Conservation (phyloP, 2,888 invertebrate species). For the Harpagoxenus sublaevis region DNA sequence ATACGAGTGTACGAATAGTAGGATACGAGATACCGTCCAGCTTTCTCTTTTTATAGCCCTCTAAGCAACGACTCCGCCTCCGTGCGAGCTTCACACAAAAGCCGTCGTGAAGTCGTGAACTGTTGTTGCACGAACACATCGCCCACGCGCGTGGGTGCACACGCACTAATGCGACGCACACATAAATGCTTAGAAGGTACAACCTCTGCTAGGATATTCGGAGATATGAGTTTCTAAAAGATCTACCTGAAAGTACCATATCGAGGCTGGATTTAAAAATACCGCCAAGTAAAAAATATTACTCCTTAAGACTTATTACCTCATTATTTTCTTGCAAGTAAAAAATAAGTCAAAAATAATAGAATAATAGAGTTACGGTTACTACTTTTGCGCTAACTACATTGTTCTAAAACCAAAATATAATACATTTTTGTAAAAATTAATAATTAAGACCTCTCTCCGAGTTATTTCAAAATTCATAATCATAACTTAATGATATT, state of each 20-base stretch:
- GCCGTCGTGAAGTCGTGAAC: slow-evolving; percentile 32
- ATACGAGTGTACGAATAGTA: slow-evolving; percentile 40
- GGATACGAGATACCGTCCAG: slow-evolving; percentile 68
- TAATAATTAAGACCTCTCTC: neutral
- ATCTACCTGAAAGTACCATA: slow-evolving; percentile 12
- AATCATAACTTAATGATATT: neutral
- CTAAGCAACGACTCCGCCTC: slow-evolving; percentile 77
- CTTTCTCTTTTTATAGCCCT: slow-evolving; percentile 84
- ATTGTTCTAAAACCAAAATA: too few species aligned
- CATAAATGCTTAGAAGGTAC: slow-evolving; percentile 18
- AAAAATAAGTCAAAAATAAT: neutral
- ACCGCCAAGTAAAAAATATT: neutral
- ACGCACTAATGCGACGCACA: slow-evolving; percentile 39
- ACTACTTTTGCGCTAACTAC: neutral
- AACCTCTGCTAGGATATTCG: slow-evolving; percentile 29
- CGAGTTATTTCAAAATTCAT: neutral
- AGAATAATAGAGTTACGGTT: neutral
- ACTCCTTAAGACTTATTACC: neutral
- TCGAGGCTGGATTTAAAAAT: neutral
- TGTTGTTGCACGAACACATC: slow-evolving; percentile 53
- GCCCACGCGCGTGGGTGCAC: slow-evolving; percentile 22
- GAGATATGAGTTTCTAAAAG: slow-evolving; percentile 12
- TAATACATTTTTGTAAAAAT: neutral
- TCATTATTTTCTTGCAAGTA: neutral
- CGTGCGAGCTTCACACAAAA: slow-evolving; percentile 64